Percentiles rank a stretch among this genome's conserved stretches.
Evolutionary conservation across 1,140 invertebrate species (phyloP).

Genomic region (Schlechtendalia chinensis): DNA sequence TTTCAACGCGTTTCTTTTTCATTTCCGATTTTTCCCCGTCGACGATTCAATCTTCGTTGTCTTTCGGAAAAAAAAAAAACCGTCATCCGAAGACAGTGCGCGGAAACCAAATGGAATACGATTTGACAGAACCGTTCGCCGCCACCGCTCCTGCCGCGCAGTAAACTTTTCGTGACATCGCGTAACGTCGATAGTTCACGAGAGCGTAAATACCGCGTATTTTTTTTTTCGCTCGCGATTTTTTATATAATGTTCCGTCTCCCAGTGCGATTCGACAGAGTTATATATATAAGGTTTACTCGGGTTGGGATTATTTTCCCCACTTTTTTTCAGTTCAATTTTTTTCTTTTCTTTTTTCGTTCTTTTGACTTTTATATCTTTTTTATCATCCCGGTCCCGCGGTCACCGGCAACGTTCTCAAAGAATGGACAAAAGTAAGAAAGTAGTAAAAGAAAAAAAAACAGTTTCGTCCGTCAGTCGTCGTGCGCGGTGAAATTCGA

Average conservation of each 20-base stretch:
- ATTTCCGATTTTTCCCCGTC: too few relatives aligned
- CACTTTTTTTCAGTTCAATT: not conserved
- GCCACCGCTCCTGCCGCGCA: not conserved
- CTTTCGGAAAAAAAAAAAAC: not conserved
- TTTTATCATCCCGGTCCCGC: too few relatives aligned
- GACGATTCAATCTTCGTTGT: constrained; percentile 15
- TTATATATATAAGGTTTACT: not conserved
- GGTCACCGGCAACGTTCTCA: too few relatives aligned
- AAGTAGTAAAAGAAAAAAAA: too few relatives aligned
- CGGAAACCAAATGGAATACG: not conserved
- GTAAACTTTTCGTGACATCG: constrained; percentile 27
- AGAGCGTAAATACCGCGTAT: not conserved
- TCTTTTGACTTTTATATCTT: too few relatives aligned
- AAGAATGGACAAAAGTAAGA: too few relatives aligned
- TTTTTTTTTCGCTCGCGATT: not conserved
- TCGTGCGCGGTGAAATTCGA: too few relatives aligned
- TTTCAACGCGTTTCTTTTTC: too few relatives aligned
- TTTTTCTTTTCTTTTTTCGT: not conserved
- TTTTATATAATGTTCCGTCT: constrained; percentile 21
- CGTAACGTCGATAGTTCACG: constrained; percentile 20
- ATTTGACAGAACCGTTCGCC: not conserved
- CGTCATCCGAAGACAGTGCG: not conserved
- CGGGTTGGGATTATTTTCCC: too few relatives aligned
- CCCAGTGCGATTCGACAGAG: constrained; percentile 1
- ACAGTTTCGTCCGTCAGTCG: too few relatives aligned